Conservation (phyloP, 1,140 invertebrate genomes). For the Micrasema minimum region DNA sequence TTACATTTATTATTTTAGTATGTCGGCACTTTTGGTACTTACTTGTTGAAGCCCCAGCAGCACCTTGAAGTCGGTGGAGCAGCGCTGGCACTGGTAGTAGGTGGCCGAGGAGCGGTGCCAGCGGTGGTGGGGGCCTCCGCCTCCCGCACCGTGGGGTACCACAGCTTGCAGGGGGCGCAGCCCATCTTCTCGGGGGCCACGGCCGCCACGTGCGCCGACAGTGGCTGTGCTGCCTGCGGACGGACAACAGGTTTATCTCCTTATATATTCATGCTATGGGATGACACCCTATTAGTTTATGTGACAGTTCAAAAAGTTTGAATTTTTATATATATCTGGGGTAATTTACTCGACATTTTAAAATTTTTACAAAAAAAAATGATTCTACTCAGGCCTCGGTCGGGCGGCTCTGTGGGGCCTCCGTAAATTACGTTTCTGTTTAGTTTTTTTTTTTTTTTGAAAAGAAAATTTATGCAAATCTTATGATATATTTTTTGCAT, state of each 20-base stretch:
- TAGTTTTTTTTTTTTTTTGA: too few relatives aligned
- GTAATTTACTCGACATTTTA: too few relatives aligned
- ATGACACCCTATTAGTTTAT: too few relatives aligned
- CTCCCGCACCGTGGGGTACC: conserved; percentile 53
- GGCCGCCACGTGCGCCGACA: conserved; percentile 22
- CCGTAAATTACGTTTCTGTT: too few relatives aligned
- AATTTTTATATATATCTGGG: too few relatives aligned
- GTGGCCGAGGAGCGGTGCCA: conserved; percentile 44
- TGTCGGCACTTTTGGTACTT: conserved; percentile 35
- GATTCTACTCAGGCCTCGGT: too few relatives aligned
- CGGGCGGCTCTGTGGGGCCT: too few relatives aligned
- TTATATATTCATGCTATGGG: too few relatives aligned
- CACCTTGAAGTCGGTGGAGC: conserved; percentile 50
- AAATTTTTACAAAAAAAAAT: too few relatives aligned
- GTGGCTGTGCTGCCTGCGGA: conserved; percentile 40
- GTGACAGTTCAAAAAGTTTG: too few relatives aligned
- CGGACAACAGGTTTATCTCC: neutral
- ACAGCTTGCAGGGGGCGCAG: conserved; percentile 55
- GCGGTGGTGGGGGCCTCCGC: conserved; percentile 52
- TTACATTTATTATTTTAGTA: neutral
- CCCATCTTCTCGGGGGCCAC: conserved; percentile 41
- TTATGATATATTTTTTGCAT: too few relatives aligned
- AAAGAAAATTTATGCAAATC: too few relatives aligned
- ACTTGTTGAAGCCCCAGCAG: conserved; percentile 52
- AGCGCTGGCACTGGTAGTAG: conserved; percentile 54